Conservation (phyloP, 2,797 vertebrate species). For the Dromococcyx pavoninus region DNA sequence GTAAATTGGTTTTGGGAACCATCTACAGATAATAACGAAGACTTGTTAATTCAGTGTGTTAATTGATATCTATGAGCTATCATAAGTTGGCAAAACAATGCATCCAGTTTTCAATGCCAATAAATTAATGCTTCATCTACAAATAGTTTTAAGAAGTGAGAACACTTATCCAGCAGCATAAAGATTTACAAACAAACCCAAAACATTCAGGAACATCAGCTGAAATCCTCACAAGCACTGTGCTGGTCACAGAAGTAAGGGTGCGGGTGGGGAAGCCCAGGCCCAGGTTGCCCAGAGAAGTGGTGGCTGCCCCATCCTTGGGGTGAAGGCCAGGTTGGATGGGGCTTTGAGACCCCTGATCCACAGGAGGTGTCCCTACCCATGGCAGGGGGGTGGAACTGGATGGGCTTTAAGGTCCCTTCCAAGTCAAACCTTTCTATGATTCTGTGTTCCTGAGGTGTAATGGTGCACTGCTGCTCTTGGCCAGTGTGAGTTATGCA, state of each 20-base stretch:
- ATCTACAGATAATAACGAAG: neutral
- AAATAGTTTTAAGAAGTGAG: neutral
- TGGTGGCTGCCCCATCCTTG: no score
- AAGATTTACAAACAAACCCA: neutral
- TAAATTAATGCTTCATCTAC: neutral
- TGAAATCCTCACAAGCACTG: neutral
- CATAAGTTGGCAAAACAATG: neutral
- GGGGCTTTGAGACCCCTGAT: no score
- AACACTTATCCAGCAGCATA: neutral
- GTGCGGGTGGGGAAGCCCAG: no score
- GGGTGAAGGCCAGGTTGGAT: no score
- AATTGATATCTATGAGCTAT: neutral
- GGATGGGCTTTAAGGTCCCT: no score
- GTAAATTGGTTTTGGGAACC: neutral
- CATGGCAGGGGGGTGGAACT: no score
- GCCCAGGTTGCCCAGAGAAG: no score
- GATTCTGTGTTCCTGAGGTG: neutral
- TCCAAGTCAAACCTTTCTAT: no score
- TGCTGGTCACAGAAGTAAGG: neutral
- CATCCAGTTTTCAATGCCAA: neutral
- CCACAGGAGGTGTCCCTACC: no score
- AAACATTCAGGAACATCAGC: neutral
- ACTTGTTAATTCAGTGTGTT: neutral
- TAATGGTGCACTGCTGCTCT: neutral
- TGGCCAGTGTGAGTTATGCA: neutral